phyloP scores from a whole-genome alignment of 2,797 vertebrate species.

The Molossus alvarezi region DNA sequence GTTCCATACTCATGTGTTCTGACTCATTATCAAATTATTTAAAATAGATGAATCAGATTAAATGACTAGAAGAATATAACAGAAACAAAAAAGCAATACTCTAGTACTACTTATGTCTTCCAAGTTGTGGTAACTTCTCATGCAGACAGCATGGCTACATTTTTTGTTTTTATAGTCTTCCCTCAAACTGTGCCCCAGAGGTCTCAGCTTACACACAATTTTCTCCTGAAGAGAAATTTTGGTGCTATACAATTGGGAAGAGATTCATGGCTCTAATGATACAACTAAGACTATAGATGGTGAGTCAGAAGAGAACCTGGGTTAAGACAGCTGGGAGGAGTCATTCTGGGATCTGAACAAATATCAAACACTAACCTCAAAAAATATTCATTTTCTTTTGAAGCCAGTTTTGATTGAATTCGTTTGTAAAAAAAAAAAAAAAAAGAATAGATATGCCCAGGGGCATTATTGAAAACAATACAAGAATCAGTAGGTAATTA shows the following conservation, averaged over 20 bases:
- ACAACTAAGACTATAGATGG: background rate
- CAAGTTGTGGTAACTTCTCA: background rate
- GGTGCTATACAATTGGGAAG: background rate
- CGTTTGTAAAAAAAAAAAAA: background rate
- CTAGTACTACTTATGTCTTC: background rate
- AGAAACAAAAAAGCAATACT: background rate
- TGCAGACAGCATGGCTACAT: background rate
- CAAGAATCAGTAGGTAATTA: background rate
- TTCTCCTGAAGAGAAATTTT: conserved; percentile 10
- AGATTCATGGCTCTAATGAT: background rate
- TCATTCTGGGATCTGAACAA: background rate
- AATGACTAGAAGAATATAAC: conserved; percentile 1
- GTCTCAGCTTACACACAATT: conserved; percentile 34
- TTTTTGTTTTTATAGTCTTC: conserved; percentile 12
- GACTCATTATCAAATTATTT: conserved; percentile 29
- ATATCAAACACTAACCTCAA: background rate
- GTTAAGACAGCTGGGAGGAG: background rate
- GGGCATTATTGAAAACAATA: background rate
- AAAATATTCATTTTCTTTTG: background rate
- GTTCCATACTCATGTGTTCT: background rate
- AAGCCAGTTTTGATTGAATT: background rate
- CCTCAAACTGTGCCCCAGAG: background rate
- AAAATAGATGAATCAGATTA: background rate
- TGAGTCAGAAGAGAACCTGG: background rate
- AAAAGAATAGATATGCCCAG: background rate